Evolutionary conservation across 2,797 vertebrate species (phyloP).

Genomic region (Sebastes itinus): DNA sequence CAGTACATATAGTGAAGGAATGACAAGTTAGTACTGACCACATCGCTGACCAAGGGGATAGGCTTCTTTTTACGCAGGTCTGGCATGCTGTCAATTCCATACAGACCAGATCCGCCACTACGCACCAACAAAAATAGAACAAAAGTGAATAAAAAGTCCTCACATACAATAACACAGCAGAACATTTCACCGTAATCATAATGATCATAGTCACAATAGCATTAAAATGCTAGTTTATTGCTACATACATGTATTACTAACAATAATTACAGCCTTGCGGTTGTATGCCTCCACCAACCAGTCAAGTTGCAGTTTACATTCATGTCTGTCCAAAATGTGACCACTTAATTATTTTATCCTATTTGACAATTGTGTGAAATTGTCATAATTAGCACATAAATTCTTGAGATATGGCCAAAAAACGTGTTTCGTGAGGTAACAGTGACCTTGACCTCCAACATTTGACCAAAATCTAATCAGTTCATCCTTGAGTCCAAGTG

Average conservation of each 20-base stretch:
- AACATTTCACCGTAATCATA: background rate
- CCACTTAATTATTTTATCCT: no score
- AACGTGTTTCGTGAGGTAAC: no score
- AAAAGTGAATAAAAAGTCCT: background rate
- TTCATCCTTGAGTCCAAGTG: no score
- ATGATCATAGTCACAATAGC: background rate
- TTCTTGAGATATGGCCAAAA: no score
- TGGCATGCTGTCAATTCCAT: constrained; percentile 99
- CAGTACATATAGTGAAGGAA: background rate
- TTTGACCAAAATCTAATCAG: no score
- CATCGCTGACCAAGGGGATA: constrained; percentile 94
- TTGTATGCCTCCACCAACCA: no score
- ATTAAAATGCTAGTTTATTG: background rate
- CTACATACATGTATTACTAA: background rate
- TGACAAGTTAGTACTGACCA: constrained; percentile 86
- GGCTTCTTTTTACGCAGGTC: constrained; percentile 97
- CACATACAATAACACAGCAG: background rate
- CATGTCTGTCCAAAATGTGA: no score
- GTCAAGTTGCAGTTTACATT: no score
- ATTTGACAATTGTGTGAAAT: no score
- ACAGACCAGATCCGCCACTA: constrained; percentile 91
- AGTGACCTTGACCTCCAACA: no score
- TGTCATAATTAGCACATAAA: no score
- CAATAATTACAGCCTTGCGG: no score
- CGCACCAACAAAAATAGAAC: constrained; percentile 23